Conservation (phyloP, 2,888 invertebrate genomes). For the Eugnorisma glareosa region DNA sequence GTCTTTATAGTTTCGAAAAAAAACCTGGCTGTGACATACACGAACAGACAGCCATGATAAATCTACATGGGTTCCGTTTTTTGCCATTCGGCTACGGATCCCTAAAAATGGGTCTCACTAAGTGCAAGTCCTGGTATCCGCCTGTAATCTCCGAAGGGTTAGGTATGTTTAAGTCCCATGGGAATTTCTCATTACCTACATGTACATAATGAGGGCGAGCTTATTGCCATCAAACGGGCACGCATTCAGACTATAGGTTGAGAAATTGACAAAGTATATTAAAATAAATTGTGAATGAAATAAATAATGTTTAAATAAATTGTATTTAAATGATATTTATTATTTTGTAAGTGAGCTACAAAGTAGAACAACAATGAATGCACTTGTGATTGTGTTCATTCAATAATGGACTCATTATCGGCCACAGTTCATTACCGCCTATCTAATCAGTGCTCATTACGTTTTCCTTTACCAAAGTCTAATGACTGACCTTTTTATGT, state of each 20-base stretch:
- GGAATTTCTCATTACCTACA: not conserved
- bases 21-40: too few species aligned
- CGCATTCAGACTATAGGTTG: not conserved
- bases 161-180: not conserved
- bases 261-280: not conserved
- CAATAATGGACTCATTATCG: conserved; percentile 1
- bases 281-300: too few species aligned
- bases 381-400: not conserved
- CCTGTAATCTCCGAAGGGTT: not conserved
- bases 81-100: too few species aligned
- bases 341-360: not conserved
- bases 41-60: too few species aligned
- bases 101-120: too few species aligned
- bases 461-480: not conserved
- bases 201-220: not conserved
- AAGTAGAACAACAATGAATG: conserved; percentile 10
- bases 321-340: too few species aligned
- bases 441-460: conserved; percentile 15
- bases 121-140: too few species aligned
- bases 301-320: too few species aligned
- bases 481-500: conserved; percentile 6
- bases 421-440: conserved; percentile 7
- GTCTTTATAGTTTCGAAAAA: too few species aligned
- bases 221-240: not conserved
- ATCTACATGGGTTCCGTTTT: too few species aligned